Conservation (phyloP, 2,113 vertebrate species). For the Hippocampus guttulatus region DNA sequence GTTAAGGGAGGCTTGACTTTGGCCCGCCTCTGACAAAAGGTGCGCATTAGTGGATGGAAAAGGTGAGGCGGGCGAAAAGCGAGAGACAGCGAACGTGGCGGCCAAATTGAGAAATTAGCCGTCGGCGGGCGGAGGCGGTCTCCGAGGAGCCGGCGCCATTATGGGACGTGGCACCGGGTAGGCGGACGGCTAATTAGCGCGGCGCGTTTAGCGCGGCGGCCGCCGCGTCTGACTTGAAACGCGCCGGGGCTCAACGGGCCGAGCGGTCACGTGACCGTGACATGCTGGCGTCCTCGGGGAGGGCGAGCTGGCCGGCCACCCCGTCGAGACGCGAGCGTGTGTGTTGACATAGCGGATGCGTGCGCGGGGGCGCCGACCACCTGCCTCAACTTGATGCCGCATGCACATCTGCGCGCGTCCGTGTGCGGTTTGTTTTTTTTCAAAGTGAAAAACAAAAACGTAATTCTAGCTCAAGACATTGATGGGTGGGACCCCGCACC, state of each 20-base stretch:
- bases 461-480: background rate
- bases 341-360: constrained; percentile 13
- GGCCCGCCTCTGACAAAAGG: constrained; percentile 68
- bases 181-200: constrained; percentile 73
- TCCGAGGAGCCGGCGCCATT: constrained; percentile 68
- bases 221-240: constrained; percentile 55
- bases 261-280: constrained; percentile 33
- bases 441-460: background rate
- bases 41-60: constrained; percentile 59
- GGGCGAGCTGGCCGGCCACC: constrained; percentile 45
- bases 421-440: constrained; percentile 15
- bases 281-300: constrained; percentile 47
- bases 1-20: constrained; percentile 58
- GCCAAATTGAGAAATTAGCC: constrained; percentile 78
- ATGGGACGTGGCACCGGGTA: constrained; percentile 68
- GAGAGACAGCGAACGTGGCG: constrained; percentile 52
- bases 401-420: constrained; percentile 25
- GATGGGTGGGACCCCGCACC: no score
- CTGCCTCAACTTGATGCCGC: constrained; percentile 56
- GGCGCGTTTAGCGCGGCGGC: constrained; percentile 69
- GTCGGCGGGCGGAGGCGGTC: constrained; percentile 51
- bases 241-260: no score
- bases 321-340: constrained; percentile 51
- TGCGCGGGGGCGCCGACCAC: constrained; percentile 61
- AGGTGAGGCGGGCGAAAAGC: constrained; percentile 65